Percentiles rank a stretch among this genome's conserved stretches.
Conservation (phyloP, 92 coral and sea anemone species). For the Epizoanthus stellaris region DNA sequence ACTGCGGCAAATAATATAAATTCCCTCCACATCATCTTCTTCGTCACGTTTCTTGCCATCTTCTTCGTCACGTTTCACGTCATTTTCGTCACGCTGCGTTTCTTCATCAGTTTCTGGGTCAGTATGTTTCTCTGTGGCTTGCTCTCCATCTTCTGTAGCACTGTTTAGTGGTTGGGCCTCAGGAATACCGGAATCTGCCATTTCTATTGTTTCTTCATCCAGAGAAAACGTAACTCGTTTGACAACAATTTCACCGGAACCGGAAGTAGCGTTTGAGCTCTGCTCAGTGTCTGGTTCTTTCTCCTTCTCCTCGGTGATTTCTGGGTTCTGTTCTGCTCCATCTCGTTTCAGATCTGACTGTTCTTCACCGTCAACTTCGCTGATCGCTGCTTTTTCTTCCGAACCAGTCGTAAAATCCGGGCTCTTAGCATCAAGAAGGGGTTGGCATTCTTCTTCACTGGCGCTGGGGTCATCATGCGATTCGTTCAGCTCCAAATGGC, state of each 20-base stretch:
- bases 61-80: constrained; percentile 8
- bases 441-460: constrained; percentile 23
- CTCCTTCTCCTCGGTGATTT: constrained; percentile 34
- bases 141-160: background rate
- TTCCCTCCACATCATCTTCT: background rate
- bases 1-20: constrained; percentile 5
- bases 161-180: background rate
- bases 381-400: background rate
- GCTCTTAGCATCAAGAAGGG: background rate
- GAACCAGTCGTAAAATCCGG: background rate
- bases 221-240: constrained; percentile 35
- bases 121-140: background rate
- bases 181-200: background rate
- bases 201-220: background rate
- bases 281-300: background rate
- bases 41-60: background rate
- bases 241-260: background rate
- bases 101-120: background rate
- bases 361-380: constrained; percentile 5
- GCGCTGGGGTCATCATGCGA: constrained; percentile 24
- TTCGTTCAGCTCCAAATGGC: constrained; percentile 30
- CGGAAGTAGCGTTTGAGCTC: background rate
- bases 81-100: background rate
- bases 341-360: background rate
- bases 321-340: constrained; percentile 1